Conservation (phyloP, 2,888 invertebrate species). For the Listrodromus nycthemerus region DNA sequence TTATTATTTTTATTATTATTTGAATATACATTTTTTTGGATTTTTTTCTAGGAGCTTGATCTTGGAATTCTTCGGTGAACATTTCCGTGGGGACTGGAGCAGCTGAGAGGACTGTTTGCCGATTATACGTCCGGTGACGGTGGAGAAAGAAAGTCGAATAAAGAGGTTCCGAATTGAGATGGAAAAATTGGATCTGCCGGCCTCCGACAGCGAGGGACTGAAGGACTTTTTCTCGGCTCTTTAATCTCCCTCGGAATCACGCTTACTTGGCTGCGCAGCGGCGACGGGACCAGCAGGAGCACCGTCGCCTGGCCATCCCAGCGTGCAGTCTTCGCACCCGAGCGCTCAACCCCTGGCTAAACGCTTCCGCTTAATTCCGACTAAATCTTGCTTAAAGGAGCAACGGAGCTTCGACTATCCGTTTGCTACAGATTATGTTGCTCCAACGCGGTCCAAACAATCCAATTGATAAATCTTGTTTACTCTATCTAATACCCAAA, state of each 20-base stretch:
- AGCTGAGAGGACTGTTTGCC: constrained; percentile 11
- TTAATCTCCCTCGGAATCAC: constrained; percentile 67
- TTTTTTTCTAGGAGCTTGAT: neutral
- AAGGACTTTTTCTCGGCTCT: constrained; percentile 62
- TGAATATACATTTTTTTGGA: neutral
- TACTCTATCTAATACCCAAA: constrained; percentile 11
- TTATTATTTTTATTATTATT: no score
- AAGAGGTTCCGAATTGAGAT: constrained; percentile 55
- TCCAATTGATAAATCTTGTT: constrained; percentile 52
- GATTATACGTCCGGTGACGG: constrained; percentile 2
- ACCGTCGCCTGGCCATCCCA: constrained; percentile 58
- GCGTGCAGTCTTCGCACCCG: constrained; percentile 60
- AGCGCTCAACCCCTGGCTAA: constrained; percentile 54
- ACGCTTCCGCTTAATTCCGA: constrained; percentile 60
- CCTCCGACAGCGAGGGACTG: constrained; percentile 49
- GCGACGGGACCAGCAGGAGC: constrained; percentile 40
- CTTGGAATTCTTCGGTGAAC: neutral
- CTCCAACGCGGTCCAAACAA: constrained; percentile 25
- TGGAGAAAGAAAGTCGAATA: constrained; percentile 36
- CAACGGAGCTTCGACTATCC: constrained; percentile 33
- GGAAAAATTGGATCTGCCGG: constrained; percentile 65
- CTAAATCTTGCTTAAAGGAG: constrained; percentile 53
- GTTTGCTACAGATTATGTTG: constrained; percentile 21
- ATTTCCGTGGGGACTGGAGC: neutral
- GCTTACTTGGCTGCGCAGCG: constrained; percentile 60